These are phyloP conservation scores for Eretmocerus hayati DNA, from an alignment of 2,888 invertebrate species.

Conservation along the genomic window DNA sequence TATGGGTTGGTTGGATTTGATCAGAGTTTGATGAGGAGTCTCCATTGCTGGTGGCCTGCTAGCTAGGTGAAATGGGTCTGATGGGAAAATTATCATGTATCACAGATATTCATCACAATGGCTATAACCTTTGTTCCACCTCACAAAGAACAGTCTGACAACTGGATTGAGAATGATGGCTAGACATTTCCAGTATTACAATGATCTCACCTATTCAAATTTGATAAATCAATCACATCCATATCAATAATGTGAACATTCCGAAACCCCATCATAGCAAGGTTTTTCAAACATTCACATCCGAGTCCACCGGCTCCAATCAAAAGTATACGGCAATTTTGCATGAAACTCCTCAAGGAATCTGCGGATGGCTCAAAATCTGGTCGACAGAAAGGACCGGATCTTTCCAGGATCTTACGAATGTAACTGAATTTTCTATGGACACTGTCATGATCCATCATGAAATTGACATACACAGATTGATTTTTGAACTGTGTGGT, in stretches of 20 bases:
- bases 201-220: conserved; percentile 71
- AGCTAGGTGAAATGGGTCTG: no score
- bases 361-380: conserved; percentile 85
- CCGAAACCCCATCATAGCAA: conserved; percentile 91
- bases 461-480: no score
- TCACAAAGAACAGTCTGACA: no score
- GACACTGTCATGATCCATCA: conserved; percentile 38
- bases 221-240: conserved; percentile 98
- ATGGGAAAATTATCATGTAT: no score
- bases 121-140: no score
- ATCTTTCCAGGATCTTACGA: conserved; percentile 77
- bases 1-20: no score
- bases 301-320: conserved; percentile 97
- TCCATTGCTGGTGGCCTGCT: no score
- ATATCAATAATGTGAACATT: conserved; percentile 96
- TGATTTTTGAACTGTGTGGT: no score
- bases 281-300: conserved; percentile 93
- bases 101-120: no score
- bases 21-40: no score
- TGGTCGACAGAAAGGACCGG: conserved; percentile 89
- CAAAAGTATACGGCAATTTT: conserved; percentile 79
- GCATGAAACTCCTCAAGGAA: conserved; percentile 75
- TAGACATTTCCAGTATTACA: neutral
- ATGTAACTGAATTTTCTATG: conserved; percentile 75
- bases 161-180: neutral